Evolutionary conservation across 37 sponge, comb jelly and placozoan genomes (phyloP).

Genomic region (Beroe forskalii): DNA sequence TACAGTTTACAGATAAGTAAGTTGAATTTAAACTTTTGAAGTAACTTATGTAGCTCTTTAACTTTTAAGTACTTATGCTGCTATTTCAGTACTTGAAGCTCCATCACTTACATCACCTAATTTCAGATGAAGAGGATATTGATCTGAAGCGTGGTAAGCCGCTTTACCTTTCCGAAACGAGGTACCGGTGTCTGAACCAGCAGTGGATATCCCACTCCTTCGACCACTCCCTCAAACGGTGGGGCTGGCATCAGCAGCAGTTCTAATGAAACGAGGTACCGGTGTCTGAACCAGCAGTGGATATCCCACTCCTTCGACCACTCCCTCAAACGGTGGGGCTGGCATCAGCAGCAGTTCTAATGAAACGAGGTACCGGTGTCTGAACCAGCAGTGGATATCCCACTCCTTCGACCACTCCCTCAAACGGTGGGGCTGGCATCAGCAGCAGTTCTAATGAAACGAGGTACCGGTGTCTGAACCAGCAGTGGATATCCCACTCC

Average conservation of each 20-base stretch:
- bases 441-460: conserved; percentile 32
- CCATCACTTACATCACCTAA: neutral
- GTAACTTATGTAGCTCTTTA: no score
- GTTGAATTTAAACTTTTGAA: no score
- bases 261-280: conserved; percentile 33
- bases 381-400: conserved; percentile 49
- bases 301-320: conserved; percentile 50
- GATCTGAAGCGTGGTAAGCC: conserved; percentile 63
- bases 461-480: conserved; percentile 29
- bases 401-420: conserved; percentile 47
- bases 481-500: conserved; percentile 51
- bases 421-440: conserved; percentile 53
- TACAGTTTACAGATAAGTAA: no score
- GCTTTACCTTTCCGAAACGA: conserved; percentile 27
- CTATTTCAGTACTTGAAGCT: no score
- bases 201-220: conserved; percentile 65
- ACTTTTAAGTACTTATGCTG: no score
- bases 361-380: conserved; percentile 12
- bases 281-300: conserved; percentile 53
- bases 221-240: conserved; percentile 52
- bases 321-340: conserved; percentile 40
- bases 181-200: conserved; percentile 64
- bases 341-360: conserved; percentile 46
- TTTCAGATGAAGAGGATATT: conserved; percentile 64
- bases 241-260: conserved; percentile 62